Conservation (phyloP, 2,888 invertebrate species). For the Arenicola marina region DNA sequence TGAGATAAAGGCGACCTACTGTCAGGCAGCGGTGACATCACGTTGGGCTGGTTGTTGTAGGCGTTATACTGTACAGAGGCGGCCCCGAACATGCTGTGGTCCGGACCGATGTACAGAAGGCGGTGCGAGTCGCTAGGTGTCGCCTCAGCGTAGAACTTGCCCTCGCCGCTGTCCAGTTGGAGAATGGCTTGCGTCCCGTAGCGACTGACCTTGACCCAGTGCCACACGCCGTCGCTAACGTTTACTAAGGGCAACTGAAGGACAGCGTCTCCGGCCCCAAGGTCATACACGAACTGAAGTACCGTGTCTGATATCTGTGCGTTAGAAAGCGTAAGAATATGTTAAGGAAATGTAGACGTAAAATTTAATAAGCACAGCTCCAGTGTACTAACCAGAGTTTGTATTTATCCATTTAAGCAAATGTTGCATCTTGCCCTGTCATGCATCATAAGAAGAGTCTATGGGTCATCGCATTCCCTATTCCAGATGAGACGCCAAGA, state of each 20-base stretch:
- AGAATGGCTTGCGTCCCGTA: slow-evolving; percentile 91
- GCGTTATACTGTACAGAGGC: neutral
- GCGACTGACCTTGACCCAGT: slow-evolving; percentile 86
- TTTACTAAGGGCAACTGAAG: slow-evolving; percentile 76
- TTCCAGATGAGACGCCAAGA: no score
- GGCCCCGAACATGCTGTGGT: neutral
- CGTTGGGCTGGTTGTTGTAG: neutral
- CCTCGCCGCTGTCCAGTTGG: slow-evolving; percentile 93
- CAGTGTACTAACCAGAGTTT: no score
- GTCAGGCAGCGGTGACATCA: neutral
- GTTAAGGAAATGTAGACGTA: no score
- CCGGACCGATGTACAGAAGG: slow-evolving; percentile 2
- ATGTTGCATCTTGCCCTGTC: no score
- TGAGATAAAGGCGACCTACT: neutral
- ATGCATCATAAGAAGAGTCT: no score
- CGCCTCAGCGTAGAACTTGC: slow-evolving; percentile 54
- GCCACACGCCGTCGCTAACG: slow-evolving; percentile 81
- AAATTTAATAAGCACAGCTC: no score
- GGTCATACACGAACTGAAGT: slow-evolving; percentile 87
- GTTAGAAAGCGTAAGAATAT: no score
- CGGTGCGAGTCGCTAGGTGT: slow-evolving; percentile 9
- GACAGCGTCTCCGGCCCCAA: slow-evolving; percentile 75
- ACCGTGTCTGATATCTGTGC: slow-evolving; percentile 87
- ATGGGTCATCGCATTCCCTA: no score
- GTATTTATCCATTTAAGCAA: no score